A percentile compares a stretch with the other conserved stretches of the same genome.
Conservation (phyloP, 2,113 vertebrate species). For the Phaetusa simplex region DNA sequence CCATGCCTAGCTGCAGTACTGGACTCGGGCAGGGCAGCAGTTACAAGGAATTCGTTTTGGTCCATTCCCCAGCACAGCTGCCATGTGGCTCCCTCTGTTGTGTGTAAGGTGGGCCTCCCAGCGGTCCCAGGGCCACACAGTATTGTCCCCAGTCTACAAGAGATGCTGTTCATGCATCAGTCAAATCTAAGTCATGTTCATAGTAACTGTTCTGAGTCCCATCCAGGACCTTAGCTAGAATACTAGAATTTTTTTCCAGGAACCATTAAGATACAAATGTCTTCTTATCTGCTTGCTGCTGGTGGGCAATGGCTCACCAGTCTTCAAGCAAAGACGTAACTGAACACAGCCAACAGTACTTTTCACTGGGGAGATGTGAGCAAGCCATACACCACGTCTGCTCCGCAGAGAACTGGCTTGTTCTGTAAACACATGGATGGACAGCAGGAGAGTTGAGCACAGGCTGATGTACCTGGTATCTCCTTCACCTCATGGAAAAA, state of each 20-base stretch:
- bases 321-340: neutral
- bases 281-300: neutral
- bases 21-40: neutral
- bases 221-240: neutral
- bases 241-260: neutral
- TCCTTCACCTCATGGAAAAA: neutral
- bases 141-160: neutral
- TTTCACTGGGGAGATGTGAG: neutral
- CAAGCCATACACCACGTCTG: accelerated
- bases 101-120: accelerated
- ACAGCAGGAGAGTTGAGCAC: neutral
- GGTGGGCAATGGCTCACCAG: neutral
- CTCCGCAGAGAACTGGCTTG: neutral
- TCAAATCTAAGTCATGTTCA: neutral
- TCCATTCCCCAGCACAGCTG: neutral
- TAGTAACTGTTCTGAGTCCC: neutral
- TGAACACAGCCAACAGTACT: neutral
- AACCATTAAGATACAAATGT: neutral
- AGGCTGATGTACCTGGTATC: neutral
- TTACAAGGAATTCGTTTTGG: accelerated
- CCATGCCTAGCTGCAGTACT: neutral
- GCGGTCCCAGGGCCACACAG: accelerated
- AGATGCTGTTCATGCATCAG: neutral
- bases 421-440: accelerated
- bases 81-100: neutral